Conservation (phyloP, 2,888 invertebrate genomes). For the Mycogona germanica region DNA sequence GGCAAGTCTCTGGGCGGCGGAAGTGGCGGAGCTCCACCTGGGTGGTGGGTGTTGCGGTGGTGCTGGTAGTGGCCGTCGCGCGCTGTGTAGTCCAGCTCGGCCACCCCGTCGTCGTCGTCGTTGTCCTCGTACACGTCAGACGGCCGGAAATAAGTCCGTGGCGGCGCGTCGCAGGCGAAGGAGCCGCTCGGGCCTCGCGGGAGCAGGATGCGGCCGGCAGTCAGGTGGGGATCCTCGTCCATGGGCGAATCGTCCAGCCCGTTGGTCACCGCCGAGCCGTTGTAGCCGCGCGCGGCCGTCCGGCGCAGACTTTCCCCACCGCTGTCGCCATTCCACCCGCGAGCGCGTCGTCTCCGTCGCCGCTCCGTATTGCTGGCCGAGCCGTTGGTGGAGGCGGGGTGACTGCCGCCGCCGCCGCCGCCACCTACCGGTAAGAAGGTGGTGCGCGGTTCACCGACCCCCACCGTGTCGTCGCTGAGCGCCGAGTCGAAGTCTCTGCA, state of each 20-base stretch:
- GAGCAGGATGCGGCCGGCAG: conserved; percentile 11
- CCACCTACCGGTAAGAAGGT: conserved; percentile 5
- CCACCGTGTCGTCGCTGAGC: conserved; percentile 36
- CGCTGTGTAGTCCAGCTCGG: no score
- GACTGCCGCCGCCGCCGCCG: neutral
- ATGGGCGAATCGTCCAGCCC: conserved; percentile 2
- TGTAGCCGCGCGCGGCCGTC: neutral
- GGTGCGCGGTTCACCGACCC: conserved; percentile 22
- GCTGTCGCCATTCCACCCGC: conserved; percentile 13
- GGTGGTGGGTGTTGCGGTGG: no score
- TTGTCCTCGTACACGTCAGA: no score
- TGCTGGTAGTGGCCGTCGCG: no score
- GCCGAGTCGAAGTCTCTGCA: conserved; percentile 23
- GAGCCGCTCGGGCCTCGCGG: conserved; percentile 10
- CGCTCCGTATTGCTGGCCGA: neutral
- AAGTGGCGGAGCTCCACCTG: no score
- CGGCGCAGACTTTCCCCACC: conserved; percentile 11
- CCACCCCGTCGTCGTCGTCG: no score
- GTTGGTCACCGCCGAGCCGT: neutral
- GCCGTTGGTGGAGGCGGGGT: neutral
- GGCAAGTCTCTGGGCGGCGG: neutral
- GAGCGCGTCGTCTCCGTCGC: neutral
- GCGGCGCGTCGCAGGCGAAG: no score
- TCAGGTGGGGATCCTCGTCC: neutral
- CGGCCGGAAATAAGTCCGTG: no score